Conservation (phyloP, 2,888 invertebrate species). For the Eledona agricola region DNA sequence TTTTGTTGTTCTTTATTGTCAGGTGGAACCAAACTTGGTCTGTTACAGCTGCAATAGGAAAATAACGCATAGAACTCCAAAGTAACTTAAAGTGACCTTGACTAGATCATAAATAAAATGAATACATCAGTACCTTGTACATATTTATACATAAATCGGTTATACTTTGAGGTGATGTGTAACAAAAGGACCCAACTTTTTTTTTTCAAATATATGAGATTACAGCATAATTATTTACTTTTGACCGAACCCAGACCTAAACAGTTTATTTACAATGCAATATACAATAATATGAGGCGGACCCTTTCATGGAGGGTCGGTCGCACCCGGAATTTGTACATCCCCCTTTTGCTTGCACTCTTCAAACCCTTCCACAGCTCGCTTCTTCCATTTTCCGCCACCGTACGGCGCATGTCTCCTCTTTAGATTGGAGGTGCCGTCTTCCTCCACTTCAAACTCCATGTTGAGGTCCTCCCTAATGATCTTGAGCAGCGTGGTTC, state of each 20-base stretch:
- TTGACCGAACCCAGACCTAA: not conserved
- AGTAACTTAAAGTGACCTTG: conserved; percentile 61
- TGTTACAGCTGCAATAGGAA: conserved; percentile 39
- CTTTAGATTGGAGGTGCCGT: conserved; percentile 41
- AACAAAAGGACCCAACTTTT: conserved; percentile 58
- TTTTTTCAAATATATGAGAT: conserved; percentile 53
- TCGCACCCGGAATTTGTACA: conserved; percentile 8
- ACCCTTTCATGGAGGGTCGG: not conserved
- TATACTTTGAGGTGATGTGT: conserved; percentile 58
- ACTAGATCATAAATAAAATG: conserved; percentile 56
- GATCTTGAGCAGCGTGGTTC: conserved; percentile 61
- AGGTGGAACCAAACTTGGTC: conserved; percentile 54
- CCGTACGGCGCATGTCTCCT: conserved; percentile 49
- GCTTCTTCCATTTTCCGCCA: conserved; percentile 51
- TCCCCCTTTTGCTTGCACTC: not conserved
- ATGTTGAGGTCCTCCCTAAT: conserved; percentile 57
- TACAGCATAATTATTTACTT: conserved; percentile 39
- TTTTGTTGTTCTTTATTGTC: conserved; percentile 47
- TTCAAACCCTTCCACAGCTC: conserved; percentile 13
- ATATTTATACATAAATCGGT: conserved; percentile 55
- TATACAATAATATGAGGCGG: conserved; percentile 9
- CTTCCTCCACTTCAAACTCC: conserved; percentile 51
- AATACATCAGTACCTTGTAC: conserved; percentile 61
- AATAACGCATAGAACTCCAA: conserved; percentile 51
- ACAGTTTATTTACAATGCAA: conserved; percentile 20